Evolutionary conservation across 2,797 vertebrate genomes (phyloP).

Genomic region (Diplodus puntazzo): DNA sequence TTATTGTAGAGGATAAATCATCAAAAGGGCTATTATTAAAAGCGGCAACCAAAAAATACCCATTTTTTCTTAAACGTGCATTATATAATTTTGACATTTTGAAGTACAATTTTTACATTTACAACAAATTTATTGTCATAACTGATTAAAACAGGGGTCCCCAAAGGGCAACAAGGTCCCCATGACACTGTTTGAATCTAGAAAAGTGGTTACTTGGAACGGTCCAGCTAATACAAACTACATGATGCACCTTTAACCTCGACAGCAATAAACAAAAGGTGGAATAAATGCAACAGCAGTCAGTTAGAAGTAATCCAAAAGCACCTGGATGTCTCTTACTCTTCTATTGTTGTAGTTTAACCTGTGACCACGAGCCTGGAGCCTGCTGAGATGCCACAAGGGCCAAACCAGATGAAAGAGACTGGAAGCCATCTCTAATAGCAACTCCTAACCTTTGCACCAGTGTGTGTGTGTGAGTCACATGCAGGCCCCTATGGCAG

Average conservation of each 20-base stretch:
- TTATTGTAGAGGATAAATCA: too few relatives aligned
- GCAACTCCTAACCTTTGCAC: constrained; percentile 76
- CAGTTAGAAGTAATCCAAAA: constrained; percentile 2
- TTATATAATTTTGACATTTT: too few relatives aligned
- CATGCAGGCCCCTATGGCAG: constrained; percentile 65
- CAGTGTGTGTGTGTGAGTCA: constrained; percentile 31
- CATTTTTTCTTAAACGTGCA: too few relatives aligned
- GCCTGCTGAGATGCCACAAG: constrained; percentile 55
- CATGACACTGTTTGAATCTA: too few relatives aligned
- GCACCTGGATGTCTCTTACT: constrained; percentile 40
- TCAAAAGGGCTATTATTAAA: too few relatives aligned
- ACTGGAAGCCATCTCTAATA: constrained; percentile 69
- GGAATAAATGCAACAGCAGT: background rate
- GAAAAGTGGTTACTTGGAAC: too few relatives aligned
- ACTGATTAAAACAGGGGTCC: too few relatives aligned
- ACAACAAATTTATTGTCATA: too few relatives aligned
- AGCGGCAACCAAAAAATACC: too few relatives aligned
- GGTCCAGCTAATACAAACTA: too few relatives aligned
- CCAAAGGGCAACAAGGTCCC: too few relatives aligned
- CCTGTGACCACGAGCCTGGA: constrained; percentile 58
- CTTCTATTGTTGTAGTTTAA: constrained; percentile 57
- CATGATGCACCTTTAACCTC: background rate
- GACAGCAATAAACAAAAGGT: background rate
- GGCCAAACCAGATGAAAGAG: constrained; percentile 71
- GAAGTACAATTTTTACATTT: too few relatives aligned